These are phyloP conservation scores for Lerista edwardsae DNA, from an alignment of 2,797 vertebrate species.

Conservation along the genomic window DNA sequence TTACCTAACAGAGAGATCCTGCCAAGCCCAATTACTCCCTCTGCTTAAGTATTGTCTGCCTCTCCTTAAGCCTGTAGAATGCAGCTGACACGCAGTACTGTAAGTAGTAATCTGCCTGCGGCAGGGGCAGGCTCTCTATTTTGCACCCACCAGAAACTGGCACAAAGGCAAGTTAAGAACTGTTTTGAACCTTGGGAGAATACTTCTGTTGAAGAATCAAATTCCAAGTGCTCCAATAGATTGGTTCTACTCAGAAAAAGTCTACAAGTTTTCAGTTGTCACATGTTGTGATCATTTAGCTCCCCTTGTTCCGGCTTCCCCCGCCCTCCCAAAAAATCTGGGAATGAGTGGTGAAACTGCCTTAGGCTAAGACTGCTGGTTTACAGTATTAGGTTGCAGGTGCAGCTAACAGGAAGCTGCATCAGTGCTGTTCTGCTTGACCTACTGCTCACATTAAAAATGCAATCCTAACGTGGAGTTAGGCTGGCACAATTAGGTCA, in stretches of 20 bases:
- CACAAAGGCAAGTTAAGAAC: background rate
- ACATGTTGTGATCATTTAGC: too few species aligned
- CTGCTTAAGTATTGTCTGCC: background rate
- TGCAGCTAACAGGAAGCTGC: too few species aligned
- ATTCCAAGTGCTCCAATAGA: background rate
- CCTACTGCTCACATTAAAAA: background rate
- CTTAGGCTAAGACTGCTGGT: too few species aligned
- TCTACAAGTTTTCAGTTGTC: background rate
- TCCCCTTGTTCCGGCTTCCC: too few species aligned
- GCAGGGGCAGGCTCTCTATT: background rate
- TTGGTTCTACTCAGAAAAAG: background rate
- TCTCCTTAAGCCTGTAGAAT: background rate
- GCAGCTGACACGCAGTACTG: background rate
- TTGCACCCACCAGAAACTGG: background rate
- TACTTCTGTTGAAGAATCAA: background rate
- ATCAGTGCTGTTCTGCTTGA: background rate
- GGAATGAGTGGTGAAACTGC: too few species aligned
- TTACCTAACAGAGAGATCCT: background rate
- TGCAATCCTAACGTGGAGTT: too few species aligned
- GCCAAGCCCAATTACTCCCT: background rate
- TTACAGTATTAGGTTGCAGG: too few species aligned
- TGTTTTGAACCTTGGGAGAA: background rate
- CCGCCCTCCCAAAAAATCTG: too few species aligned
- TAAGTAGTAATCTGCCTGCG: background rate
- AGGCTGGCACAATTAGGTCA: too few species aligned